Evolutionary conservation across 2,888 invertebrate genomes (phyloP), one percentile per base, ranked within the genome.

Genomic region (Ferdinandea cuprea): DNA sequence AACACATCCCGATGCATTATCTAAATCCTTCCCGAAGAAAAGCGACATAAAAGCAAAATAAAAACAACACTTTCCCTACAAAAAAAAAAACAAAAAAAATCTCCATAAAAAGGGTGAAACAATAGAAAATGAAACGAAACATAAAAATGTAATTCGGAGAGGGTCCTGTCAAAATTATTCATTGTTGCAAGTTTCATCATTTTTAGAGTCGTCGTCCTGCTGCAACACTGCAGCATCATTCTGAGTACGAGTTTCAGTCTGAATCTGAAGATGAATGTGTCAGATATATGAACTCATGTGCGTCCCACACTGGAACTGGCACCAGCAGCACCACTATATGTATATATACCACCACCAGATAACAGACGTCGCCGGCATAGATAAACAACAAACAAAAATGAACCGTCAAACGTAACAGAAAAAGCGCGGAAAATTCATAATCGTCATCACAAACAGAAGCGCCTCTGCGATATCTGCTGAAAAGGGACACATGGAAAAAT

Each of bases 91-190:
- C 15, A 56, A 48, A 54, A 32, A 21, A 21, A 25, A 35, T 8
- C 19, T 58, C 13, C 61, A 66, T 13, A 52, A 76, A n/a, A 74
- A 76, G 77, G 83, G 77, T 52, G 71, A 73, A 78, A 83, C 77
- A 83, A 83, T 77, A 44, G 72, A 72, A 77, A 83, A 58, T 46
- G 71, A 56, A 65, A 65, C 54, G 56, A 68, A 50, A 69, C 37
- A 44, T 15, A 56, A 30, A 74, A n/a, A n/a, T 46, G 63, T 74
- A 50, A 66, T 61, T 73, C 32, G 35, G 15, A 66, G 11, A 63
- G 32, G 54, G 25, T 72, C 56, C 77, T 77, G 77, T 83, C 83
- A 83, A 83, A 83, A 77, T 73, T 83, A 78, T 83, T 83, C 83
- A 83, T 83, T 83, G 77, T 83, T 83, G 78, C 68, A 77, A 54